Evolutionary conservation across 2,888 invertebrate genomes (phyloP).

Genomic region (Xanthorhoe designata): DNA sequence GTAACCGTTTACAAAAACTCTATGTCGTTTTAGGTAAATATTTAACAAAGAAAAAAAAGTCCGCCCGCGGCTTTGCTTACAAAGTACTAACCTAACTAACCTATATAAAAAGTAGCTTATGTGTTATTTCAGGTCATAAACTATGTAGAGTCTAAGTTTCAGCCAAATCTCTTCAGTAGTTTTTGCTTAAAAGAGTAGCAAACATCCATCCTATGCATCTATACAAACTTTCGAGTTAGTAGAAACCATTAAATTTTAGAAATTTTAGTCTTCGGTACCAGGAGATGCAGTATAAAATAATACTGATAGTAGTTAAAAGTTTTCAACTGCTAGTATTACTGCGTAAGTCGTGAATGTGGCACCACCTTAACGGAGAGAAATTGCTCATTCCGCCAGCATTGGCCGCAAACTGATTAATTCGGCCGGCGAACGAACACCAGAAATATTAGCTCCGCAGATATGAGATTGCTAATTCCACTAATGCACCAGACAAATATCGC

Average conservation of each 20-base stretch:
- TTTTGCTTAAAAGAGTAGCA: no score
- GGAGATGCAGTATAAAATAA: no score
- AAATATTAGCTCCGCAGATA: constrained; percentile 78
- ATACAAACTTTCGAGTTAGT: no score
- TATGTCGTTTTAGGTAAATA: not conserved
- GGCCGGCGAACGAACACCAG: constrained; percentile 72
- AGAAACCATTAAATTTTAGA: no score
- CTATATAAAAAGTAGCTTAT: no score
- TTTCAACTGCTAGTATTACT: not conserved
- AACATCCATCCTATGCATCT: no score
- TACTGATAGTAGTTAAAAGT: not conserved
- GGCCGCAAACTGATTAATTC: constrained; percentile 79
- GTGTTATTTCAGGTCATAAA: no score
- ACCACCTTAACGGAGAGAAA: constrained; percentile 41
- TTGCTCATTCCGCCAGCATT: constrained; percentile 59
- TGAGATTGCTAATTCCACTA: constrained; percentile 84
- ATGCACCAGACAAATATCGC: constrained; percentile 81
- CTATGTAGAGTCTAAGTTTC: no score
- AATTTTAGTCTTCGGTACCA: no score
- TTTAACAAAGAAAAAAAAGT: not conserved
- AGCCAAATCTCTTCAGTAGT: no score
- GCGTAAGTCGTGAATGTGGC: constrained; percentile 2
- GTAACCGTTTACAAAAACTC: not conserved
- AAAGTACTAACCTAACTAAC: no score
- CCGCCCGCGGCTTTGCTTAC: no score